Evolutionary conservation across 2,113 vertebrate species (phyloP), one percentile per base, ranked within the genome.

Genomic region (Apistogramma diplotaenia): DNA sequence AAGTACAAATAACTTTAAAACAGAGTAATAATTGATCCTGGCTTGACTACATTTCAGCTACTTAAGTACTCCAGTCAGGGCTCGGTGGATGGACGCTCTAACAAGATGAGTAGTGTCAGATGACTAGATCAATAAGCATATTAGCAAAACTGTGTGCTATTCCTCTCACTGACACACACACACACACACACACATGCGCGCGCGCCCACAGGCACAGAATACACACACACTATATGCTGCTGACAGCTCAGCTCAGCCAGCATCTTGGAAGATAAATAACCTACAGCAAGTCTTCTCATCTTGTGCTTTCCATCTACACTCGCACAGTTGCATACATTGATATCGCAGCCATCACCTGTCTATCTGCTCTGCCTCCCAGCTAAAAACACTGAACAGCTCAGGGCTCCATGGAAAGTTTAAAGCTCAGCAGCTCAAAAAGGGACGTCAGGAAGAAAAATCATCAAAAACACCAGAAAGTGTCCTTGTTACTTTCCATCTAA

Each of bases 211-310:
- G 16, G 10, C 35, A 40, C 10, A 40, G 11, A 15, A 43, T 4
- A 73, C 72, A 73, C 72, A 78, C 74, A 60, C 51, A 18, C 13
- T 21, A 72, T 19, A 72, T 37, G 65, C 62, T 25, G 53, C 70
- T 78, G 86, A 89, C 84, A 91, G 82, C 53, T 82, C 72, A 81
- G 84, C 74, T 51, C 51, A 67, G 81, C 55, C 83, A 86, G 73
- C 74, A 89, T 78, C 72, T 70, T 80, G 72, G 71, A 86, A 86
- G 79, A 91, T 88, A 90, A 85, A 90, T 86, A 89, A 85, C 85
- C 82, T 67, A 57, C 77, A 92, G 89, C 76, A 19, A 76, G 61
- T 72, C 81, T 58, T 86, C 83, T 86, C 83, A 86, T 89, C 88
- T 79, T 67, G 2, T 33, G 37, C 80, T 82, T 74, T 58, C 60